Evolutionary conservation across 2,113 vertebrate genomes (phyloP).

Genomic region (Coptodon rendalli): DNA sequence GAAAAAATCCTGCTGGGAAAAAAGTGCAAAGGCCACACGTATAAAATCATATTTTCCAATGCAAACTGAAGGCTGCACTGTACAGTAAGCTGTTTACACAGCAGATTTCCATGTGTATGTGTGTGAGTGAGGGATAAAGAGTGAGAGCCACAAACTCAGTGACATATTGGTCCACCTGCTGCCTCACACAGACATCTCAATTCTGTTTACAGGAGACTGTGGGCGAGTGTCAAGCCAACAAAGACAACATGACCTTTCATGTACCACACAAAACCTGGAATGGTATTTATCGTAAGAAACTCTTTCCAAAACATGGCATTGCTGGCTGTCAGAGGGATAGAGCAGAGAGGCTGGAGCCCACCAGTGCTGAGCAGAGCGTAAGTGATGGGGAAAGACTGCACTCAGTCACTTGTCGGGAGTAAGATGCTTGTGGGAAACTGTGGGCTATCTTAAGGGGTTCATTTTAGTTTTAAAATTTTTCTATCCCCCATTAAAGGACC

Average conservation of each 20-base stretch:
- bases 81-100: background rate
- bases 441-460: background rate
- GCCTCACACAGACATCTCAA: conserved; percentile 35
- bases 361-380: background rate
- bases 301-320: conserved; percentile 56
- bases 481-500: background rate
- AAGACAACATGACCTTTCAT: conserved; percentile 59
- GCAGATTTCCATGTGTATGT: background rate
- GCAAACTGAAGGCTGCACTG: background rate
- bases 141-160: background rate
- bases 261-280: conserved; percentile 49
- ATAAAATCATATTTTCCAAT: background rate
- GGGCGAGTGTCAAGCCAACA: conserved; percentile 49
- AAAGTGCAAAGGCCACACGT: background rate
- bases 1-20: background rate
- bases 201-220: conserved; percentile 49
- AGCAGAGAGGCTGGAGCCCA: background rate
- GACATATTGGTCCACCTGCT: conserved; percentile 56
- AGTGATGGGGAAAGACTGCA: background rate
- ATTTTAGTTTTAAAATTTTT: background rate
- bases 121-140: background rate
- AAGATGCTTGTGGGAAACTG: background rate
- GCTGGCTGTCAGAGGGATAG: background rate
- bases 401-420: background rate
- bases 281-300: conserved; percentile 44